These are phyloP conservation scores for Halocynthia aurantium DNA, from an alignment of 23 tunicate species.

Conservation along the genomic window DNA sequence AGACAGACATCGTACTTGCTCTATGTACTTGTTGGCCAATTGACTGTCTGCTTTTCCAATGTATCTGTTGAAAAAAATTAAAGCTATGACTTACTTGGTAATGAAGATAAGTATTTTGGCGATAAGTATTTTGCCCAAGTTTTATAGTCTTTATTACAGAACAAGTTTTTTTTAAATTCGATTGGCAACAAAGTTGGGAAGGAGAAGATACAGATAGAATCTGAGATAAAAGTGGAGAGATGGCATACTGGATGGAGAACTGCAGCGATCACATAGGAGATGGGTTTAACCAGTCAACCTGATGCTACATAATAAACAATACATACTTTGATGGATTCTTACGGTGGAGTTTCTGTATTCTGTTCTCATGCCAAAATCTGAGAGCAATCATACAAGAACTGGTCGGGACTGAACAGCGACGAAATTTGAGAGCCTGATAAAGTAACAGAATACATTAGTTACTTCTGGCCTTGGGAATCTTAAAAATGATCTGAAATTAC, in stretches of 20 bases:
- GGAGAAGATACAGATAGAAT: no score
- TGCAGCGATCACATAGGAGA: no score
- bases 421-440: conserved; percentile 29
- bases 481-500: neutral
- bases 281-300: no score
- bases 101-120: neutral
- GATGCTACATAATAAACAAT: neutral
- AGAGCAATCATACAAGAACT: conserved; percentile 3
- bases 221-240: no score
- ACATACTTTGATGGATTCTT: conserved; percentile 33
- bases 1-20: conserved; percentile 63
- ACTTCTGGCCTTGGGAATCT: neutral
- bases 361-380: conserved; percentile 24
- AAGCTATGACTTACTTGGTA: neutral
- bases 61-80: conserved; percentile 26
- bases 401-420: conserved; percentile 25
- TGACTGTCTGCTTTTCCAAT: conserved; percentile 66
- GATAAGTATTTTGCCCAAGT: no score
- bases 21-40: conserved; percentile 40
- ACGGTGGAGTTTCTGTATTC: conserved; percentile 20
- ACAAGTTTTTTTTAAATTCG: neutral
- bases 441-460: neutral
- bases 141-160: neutral
- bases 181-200: neutral
- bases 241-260: no score